These are phyloP conservation scores for Orthosia gothica DNA, from an alignment of 2,888 invertebrate species.

Conservation along the genomic window DNA sequence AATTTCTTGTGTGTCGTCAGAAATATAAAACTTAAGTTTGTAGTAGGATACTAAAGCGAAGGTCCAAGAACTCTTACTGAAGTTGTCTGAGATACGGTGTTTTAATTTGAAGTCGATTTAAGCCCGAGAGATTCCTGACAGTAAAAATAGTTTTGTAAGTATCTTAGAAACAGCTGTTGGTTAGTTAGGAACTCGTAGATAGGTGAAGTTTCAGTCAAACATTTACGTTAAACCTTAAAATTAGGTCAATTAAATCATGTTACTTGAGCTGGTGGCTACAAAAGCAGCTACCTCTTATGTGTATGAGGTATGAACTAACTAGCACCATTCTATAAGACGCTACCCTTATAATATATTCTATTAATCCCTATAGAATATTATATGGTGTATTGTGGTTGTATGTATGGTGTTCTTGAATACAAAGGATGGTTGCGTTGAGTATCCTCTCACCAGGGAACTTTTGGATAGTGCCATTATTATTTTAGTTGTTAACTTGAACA, in stretches of 20 bases:
- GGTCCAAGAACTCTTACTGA: too few species aligned
- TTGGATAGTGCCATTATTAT: background rate
- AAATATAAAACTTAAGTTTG: too few species aligned
- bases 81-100: too few species aligned
- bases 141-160: too few species aligned
- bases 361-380: constrained; percentile 29
- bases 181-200: background rate
- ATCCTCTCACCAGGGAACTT: background rate
- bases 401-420: constrained; percentile 19
- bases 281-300: background rate
- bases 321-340: background rate
- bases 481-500: too few species aligned
- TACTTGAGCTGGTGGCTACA: background rate
- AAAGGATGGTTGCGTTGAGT: background rate
- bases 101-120: too few species aligned
- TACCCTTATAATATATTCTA: too few species aligned
- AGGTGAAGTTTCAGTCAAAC: background rate
- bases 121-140: too few species aligned
- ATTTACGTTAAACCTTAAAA: background rate
- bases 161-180: background rate
- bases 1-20: too few species aligned
- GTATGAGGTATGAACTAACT: constrained; percentile 16
- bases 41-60: too few species aligned
- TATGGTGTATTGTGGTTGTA: too few species aligned
- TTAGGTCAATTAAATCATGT: background rate